These are phyloP conservation scores for Falco concolor DNA, from an alignment of 2,797 vertebrate species.

Conservation along the genomic window DNA sequence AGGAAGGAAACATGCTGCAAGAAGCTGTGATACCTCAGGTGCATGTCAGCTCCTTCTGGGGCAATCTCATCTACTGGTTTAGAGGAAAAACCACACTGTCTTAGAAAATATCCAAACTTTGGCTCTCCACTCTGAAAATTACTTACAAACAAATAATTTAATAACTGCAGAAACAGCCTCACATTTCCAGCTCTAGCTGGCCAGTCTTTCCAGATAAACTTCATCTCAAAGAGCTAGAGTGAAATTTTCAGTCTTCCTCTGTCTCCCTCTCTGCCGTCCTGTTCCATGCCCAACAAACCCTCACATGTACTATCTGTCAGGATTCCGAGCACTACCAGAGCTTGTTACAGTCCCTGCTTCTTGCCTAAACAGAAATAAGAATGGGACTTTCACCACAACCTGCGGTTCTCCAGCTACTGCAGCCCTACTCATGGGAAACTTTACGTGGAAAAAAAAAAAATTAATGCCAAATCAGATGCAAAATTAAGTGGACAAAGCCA, in stretches of 20 bases:
- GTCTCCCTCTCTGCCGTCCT: background rate
- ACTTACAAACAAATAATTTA: background rate
- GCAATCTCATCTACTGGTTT: background rate
- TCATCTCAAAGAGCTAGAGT: background rate
- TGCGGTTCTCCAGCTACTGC: background rate
- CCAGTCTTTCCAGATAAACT: background rate
- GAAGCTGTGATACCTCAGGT: background rate
- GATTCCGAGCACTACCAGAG: background rate
- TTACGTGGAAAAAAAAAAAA: too few species aligned
- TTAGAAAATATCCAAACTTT: background rate
- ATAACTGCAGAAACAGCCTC: background rate
- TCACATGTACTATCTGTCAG: background rate
- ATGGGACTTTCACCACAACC: too few species aligned
- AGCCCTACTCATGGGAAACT: background rate
- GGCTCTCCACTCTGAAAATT: background rate
- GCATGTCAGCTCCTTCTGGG: accelerated
- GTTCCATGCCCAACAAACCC: background rate
- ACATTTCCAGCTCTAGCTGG: background rate
- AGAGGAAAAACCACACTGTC: background rate
- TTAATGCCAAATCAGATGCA: background rate
- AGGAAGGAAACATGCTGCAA: background rate
- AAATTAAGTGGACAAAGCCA: background rate
- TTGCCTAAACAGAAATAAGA: accelerated
- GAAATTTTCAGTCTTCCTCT: background rate
- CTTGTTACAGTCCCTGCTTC: background rate